These are phyloP conservation scores for Celastrina argiolus DNA, from an alignment of 2,888 invertebrate genomes.

Conservation along the genomic window DNA sequence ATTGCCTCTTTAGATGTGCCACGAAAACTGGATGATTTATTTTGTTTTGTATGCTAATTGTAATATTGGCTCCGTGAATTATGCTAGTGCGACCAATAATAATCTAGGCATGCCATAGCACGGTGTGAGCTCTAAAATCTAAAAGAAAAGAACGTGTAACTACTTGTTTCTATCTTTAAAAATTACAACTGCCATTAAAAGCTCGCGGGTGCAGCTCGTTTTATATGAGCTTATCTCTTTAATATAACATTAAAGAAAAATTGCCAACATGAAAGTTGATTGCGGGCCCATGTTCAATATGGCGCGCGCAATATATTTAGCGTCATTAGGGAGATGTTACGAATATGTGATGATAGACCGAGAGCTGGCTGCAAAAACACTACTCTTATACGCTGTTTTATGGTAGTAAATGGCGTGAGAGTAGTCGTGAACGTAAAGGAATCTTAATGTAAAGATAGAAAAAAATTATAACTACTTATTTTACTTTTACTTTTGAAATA, in stretches of 20 bases:
- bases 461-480: background rate
- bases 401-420: background rate
- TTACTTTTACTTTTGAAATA: background rate
- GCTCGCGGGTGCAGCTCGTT: slow-evolving; percentile 31
- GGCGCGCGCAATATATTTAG: slow-evolving; percentile 53
- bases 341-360: slow-evolving; percentile 51
- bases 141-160: background rate
- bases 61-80: background rate
- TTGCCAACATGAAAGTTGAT: slow-evolving; percentile 19
- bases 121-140: background rate
- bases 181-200: background rate
- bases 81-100: background rate
- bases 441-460: background rate
- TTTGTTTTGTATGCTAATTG: slow-evolving; percentile 14
- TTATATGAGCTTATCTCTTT: slow-evolving; percentile 23
- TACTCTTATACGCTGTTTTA: background rate
- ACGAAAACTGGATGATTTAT: slow-evolving; percentile 20
- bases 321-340: slow-evolving; percentile 50
- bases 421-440: background rate
- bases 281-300: slow-evolving; percentile 17
- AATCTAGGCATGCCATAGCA: no score
- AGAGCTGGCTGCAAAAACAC: background rate
- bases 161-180: background rate
- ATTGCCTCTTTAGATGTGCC: slow-evolving; percentile 22
- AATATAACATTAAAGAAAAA: slow-evolving; percentile 21